These are phyloP conservation scores for Uloborus plumipes DNA, from an alignment of 2,888 invertebrate species.

Conservation along the genomic window DNA sequence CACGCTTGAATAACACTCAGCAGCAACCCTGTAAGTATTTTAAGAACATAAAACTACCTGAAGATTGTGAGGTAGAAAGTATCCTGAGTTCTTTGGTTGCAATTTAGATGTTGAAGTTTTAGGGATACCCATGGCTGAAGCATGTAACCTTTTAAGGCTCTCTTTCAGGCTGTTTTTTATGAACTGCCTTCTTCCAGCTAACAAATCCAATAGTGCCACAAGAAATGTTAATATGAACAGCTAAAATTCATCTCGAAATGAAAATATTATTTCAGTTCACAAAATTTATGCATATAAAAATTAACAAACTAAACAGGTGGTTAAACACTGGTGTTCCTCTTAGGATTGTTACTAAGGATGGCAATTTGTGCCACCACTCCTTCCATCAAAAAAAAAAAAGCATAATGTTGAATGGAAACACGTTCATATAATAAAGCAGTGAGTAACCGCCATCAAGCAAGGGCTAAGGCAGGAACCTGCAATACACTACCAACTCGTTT, in stretches of 20 bases:
- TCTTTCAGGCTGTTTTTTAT: conserved; percentile 23
- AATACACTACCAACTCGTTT: no score
- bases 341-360: no score
- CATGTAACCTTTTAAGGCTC: conserved; percentile 34
- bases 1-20: no score
- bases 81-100: conserved; percentile 25
- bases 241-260: not conserved
- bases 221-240: not conserved
- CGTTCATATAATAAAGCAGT: no score
- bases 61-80: conserved; percentile 35
- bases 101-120: not conserved
- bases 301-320: not conserved
- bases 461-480: no score
- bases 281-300: not conserved
- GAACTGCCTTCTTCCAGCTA: conserved; percentile 8
- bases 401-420: no score
- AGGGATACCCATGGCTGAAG: not conserved
- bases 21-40: not conserved
- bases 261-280: not conserved
- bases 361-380: no score
- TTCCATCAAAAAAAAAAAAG: no score
- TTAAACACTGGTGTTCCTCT: no score
- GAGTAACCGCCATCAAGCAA: no score
- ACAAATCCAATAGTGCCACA: not conserved
- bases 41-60: conserved; percentile 10